Evolutionary conservation across 2,888 invertebrate species (phyloP).

Genomic region (Noctua fimbriata): DNA sequence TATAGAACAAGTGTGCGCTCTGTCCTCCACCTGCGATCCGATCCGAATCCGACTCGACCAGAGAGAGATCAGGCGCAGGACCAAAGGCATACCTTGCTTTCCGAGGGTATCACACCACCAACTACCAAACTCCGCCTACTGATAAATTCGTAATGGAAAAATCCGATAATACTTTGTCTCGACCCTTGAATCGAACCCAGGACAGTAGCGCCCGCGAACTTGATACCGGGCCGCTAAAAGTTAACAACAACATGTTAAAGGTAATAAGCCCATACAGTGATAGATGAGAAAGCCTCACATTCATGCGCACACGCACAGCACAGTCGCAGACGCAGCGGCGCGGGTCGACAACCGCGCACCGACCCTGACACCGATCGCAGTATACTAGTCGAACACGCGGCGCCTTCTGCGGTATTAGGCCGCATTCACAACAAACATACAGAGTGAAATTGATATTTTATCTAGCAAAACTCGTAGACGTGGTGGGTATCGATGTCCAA

Average conservation of each 20-base stretch:
- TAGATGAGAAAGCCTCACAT: neutral
- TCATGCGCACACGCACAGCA: constrained; percentile 25
- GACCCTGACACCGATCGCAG: constrained; percentile 75
- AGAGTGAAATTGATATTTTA: neutral
- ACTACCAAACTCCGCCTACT: neutral
- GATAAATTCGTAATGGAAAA: neutral
- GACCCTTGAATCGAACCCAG: neutral
- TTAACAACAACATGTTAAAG: neutral
- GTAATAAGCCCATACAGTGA: neutral
- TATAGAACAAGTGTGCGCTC: neutral
- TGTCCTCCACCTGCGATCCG: neutral
- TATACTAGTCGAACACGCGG: constrained; percentile 45
- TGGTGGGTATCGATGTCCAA: neutral
- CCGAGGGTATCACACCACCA: neutral
- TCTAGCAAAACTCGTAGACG: neutral
- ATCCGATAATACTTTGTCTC: neutral
- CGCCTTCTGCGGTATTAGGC: constrained; percentile 9
- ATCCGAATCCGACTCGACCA: neutral
- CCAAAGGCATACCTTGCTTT: neutral
- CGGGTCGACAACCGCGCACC: constrained; percentile 73
- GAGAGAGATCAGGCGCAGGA: neutral
- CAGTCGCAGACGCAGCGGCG: constrained; percentile 67
- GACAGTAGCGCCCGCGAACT: neutral
- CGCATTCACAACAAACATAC: neutral
- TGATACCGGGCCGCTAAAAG: neutral